Base-by-base conservation (phyloP, 1,140 invertebrate genomes). In the fruit fly (Drosophila melanogaster) region DNA sequence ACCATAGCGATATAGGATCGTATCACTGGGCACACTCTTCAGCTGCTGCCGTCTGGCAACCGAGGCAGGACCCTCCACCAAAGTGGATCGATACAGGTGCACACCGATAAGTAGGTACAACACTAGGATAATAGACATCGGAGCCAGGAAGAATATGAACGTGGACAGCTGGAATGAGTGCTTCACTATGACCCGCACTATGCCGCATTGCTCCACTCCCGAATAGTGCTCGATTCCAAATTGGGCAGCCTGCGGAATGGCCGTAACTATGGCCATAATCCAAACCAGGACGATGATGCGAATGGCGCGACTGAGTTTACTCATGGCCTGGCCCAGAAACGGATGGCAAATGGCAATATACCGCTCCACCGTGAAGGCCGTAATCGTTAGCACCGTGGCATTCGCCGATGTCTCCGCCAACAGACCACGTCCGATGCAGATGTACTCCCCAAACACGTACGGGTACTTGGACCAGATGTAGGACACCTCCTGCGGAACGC, bases 321-420 rank as follows among this genome's bases (percentile, higher is more conserved):
- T 96, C 93, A 97, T 96, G 1, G 96, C 97, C 87, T 98, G 97
- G 0, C 96, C 96, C 77, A 96, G 93, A 73, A 99, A 96, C 0
- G 98, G 98, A 91, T 98, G 96, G 92, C 98, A 98, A 74, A 99
- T 98, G 14, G 97, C 98, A 17, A 99, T 94, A 92, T 99, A 99
- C 49, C 98, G 94, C 92, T 99, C 98, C 5, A 98, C 95, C 0
- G 98, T 99, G 92, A 99, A 99, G 3, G 97, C 96, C 0, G 96
- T 97, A 49, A 98, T 98, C 7, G 97, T 98, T 46, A 99, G 93
- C 0, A 99, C 96, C 0, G 98, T 98, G 0, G 98, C 98, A 92
- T 98, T 98, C 2, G 97, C 97, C 0, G 97, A 98, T 4, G 96
- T 97, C 92, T 99, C 98, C 0, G 97, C 95, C 0, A 97, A 94